These are phyloP conservation scores for Lepidocyrtoides sp. DNA, from an alignment of 2,888 invertebrate genomes.

Conservation along the genomic window DNA sequence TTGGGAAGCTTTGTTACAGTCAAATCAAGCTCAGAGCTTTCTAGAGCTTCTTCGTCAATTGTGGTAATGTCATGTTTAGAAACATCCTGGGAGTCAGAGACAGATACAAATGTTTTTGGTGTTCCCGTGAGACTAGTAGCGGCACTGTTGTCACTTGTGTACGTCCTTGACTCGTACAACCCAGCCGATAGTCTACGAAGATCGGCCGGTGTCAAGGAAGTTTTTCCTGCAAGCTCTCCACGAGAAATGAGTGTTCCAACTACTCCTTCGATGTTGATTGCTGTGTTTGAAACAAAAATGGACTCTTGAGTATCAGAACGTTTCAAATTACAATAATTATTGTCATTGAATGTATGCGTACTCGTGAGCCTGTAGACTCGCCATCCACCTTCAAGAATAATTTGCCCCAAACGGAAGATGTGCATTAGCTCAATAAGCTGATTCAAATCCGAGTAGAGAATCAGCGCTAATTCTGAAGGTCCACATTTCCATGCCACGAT, in stretches of 20 bases:
- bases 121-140: slow-evolving; percentile 75
- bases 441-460: slow-evolving; percentile 92
- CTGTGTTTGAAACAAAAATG: slow-evolving; percentile 60
- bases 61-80: slow-evolving; percentile 84
- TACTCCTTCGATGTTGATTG: slow-evolving; percentile 81
- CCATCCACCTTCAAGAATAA: slow-evolving; percentile 84
- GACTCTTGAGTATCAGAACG: too few species aligned
- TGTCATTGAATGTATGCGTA: slow-evolving; percentile 68
- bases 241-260: slow-evolving; percentile 82
- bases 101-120: slow-evolving; percentile 73
- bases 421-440: slow-evolving; percentile 87
- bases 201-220: slow-evolving; percentile 81
- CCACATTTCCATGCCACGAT: slow-evolving; percentile 93
- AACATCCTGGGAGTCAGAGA: slow-evolving; percentile 73
- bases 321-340: too few species aligned
- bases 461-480: slow-evolving; percentile 91
- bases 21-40: slow-evolving; percentile 76
- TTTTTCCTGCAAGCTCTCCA: slow-evolving; percentile 62
- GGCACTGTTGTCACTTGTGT: slow-evolving; percentile 55
- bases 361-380: slow-evolving; percentile 82
- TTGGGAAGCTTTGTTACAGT: slow-evolving; percentile 79
- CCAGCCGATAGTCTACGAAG: slow-evolving; percentile 82
- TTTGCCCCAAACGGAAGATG: slow-evolving; percentile 83
- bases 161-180: slow-evolving; percentile 50
- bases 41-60: slow-evolving; percentile 82